A percentile compares a stretch with the other conserved stretches of the same genome.
Evolutionary conservation across 2,113 vertebrate genomes (phyloP).

Genomic region (Climacteris rufus): DNA sequence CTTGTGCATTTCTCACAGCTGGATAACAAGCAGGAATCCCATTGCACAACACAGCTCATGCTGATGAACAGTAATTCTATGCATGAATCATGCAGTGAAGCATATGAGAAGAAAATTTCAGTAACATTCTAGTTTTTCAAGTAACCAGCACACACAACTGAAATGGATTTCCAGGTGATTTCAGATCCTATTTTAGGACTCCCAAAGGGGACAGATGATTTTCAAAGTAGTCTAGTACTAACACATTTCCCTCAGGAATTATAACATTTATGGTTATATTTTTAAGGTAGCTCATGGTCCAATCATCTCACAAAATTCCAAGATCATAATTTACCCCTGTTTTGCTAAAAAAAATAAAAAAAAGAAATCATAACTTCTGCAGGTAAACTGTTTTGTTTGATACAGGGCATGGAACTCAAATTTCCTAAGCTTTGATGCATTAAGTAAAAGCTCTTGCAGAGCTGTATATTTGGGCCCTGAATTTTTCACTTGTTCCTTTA

Average conservation of each 20-base stretch:
- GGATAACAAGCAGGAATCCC: slow-evolving; percentile 45
- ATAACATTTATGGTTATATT: neutral
- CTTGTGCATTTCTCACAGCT: slow-evolving; percentile 51
- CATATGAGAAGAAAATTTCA: slow-evolving; percentile 42
- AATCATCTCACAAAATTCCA: neutral
- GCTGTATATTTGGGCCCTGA: neutral
- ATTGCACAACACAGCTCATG: slow-evolving; percentile 42
- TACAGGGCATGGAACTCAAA: neutral
- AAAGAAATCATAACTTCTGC: neutral
- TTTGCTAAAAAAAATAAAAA: neutral
- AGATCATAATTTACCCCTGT: neutral
- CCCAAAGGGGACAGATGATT: neutral
- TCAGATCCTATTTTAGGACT: neutral
- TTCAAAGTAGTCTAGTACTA: neutral
- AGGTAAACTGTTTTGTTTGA: neutral
- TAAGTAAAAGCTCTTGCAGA: neutral
- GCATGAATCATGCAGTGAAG: slow-evolving; percentile 23
- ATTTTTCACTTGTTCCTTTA: neutral
- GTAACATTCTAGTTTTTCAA: slow-evolving; percentile 2
- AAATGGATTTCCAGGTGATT: slow-evolving; percentile 9
- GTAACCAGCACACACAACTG: neutral
- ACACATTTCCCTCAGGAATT: neutral
- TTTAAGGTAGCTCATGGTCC: neutral
- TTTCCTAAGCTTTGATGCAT: neutral
- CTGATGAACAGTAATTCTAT: slow-evolving; percentile 64